Base-by-base conservation (phyloP, 2,113 vertebrate genomes). In the Gymnarchus niloticus region DNA sequence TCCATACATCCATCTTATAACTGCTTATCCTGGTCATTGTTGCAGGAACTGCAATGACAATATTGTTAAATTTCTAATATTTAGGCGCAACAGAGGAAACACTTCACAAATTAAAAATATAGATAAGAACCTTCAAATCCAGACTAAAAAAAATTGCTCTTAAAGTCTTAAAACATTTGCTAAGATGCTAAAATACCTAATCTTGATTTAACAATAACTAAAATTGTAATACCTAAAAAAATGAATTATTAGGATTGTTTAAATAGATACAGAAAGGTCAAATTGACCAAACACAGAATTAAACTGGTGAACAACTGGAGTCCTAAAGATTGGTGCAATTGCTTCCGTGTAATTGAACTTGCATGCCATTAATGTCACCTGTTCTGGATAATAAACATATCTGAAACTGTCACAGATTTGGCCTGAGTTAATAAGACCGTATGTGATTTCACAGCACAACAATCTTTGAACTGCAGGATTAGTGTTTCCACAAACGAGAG, bases 401-500 rank as follows among this genome's bases (percentile, higher is more conserved):
- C 33, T 19, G 9, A 6, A 17, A 41, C 65, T 73, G 33, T 37
- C 65, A 19, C 65, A 4, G 14, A 41, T 73, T 17, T 41, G 28
- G 41, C 14, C 65, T 41, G 65, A 73, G 65, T 10, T 73, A 41
- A 37, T 33, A 41, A 78, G 37, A 23, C 44, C 37, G 21, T 78
- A n/a, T 78, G 81, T 86, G 87, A 84, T 88, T 86, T 85, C 69
- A 86, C 14, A 23, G 48, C 25, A 33, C 33, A n/a, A 52, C 78
- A 56, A 54, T 84, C 17, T 57, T n/a, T 61, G 56, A 56, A 41
- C 46, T 46, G 41, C 23, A 54, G 85, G 82, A 83, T 78, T 88
- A 81, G 49, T 78, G 77, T 81, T 86, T 77, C 85, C 84, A 61
- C 76, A 85, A 84, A 88, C n/a, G 65, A 19, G 73, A 89, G 88